Base-by-base conservation (phyloP, 1,140 invertebrate genomes). In the Dendrolimus punctatus region DNA sequence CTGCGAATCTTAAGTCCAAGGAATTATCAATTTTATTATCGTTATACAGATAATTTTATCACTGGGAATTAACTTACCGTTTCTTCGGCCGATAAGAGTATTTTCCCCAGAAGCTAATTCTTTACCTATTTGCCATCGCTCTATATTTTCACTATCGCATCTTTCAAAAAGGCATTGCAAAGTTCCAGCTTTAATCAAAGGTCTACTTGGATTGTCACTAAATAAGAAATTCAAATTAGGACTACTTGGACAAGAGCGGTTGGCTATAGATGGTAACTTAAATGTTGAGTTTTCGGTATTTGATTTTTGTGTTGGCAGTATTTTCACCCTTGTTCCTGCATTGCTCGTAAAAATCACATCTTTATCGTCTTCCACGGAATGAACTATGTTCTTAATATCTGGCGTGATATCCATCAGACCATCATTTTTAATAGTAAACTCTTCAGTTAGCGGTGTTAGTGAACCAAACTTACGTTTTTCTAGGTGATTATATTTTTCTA, bases 361-460 rank as follows among this genome's bases (percentile, higher is more conserved):
- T 39, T 60, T 66, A 5, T 66, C 52, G 5, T 64, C 57, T 39
- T 41, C 52, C 6, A 41, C 42, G 39, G n/a, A n/a, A n/a, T n/a
- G n/a, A n/a, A n/a, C n/a, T n/a, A 64, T 9, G 7, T 58, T 61
- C 37, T 50, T 51, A 2, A 49, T 47, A 9, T 58, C 52, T 40
- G 71, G 63, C 23, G 66, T 68, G 37, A 76, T 48, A 40, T 84
- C 70, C 45, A 68, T 38, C 39, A 74, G 48, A 53, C 66, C 76
- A 23, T 71, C 62, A 38, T 60, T 74, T 45, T 65, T 71, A 8
- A 58, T 53, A n/a, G 55, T 53, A 36, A 74, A 73, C 60, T 85
- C 82, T 58, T 85, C 82, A 38, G 78, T 76, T 6, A 85, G 57
- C 8, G 80, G 75, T 5, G 82, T 75, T 1, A 83, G 53, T 5